These are phyloP conservation scores for Piprites chloris DNA, from an alignment of 2,113 vertebrate genomes.

Conservation along the genomic window DNA sequence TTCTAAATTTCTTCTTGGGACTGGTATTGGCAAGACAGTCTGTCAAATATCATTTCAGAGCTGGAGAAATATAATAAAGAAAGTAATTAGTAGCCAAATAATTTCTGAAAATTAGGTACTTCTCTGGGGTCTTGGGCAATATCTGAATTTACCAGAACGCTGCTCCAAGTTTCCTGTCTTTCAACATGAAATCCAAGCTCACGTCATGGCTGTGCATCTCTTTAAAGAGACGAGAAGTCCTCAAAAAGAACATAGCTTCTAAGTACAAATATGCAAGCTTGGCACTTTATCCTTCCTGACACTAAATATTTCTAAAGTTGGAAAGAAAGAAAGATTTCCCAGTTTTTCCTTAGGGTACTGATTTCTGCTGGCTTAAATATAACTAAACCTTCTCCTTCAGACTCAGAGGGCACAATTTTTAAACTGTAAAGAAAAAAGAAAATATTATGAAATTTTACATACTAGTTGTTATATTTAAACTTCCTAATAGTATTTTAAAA, in stretches of 20 bases:
- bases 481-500: background rate
- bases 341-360: background rate
- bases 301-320: background rate
- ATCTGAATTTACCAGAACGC: background rate
- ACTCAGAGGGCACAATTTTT: background rate
- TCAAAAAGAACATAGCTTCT: background rate
- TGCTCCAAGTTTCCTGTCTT: background rate
- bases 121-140: background rate
- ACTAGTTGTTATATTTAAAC: background rate
- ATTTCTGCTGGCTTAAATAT: background rate
- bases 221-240: background rate
- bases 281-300: background rate
- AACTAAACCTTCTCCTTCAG: background rate
- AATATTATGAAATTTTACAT: background rate
- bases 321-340: background rate
- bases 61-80: background rate
- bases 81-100: background rate
- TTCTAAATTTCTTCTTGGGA: background rate
- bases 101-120: background rate
- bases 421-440: background rate
- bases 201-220: background rate
- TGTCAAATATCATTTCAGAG: background rate
- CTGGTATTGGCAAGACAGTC: background rate
- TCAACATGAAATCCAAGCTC: background rate
- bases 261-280: background rate